Base-by-base conservation (phyloP, 2,797 vertebrate genomes). In the Peromyscus nudipes region DNA sequence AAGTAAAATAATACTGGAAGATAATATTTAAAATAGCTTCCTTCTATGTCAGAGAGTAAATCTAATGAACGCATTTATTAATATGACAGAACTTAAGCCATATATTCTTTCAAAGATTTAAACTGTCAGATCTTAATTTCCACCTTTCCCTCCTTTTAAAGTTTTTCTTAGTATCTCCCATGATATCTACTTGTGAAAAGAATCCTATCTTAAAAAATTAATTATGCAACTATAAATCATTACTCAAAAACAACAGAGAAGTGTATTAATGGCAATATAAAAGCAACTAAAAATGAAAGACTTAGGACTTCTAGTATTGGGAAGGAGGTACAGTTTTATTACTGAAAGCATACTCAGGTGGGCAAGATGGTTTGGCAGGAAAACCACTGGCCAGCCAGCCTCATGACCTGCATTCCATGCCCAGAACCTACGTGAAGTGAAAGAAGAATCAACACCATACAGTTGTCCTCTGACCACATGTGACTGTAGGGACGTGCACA, bases 191-290 rank as follows among this genome's bases (percentile, higher is more conserved):
- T 80, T 81, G n/a, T 62, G 91, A 81, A 69, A 27, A 31, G 21
- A 43, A 71, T 37, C 3, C 52, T 55, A 55, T 55, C 52, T 65
- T 13, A 65, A 65, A 65, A 65, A 31, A 65, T 55, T 14, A 31
- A 71, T 43, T 80, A 87, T 88, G 34, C 3, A 11, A 73, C 81
- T 60, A n/a, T 73, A 71, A 71, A 95, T 19, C 37, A 91, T 57
- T 71, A 79, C 29, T 96, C 85, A 25, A 91, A 85, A 97, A 96
- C 57, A 92, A 91, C 7, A 96, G 9, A 96, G 76, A 87, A 91
- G 17, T 71, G 14, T 87, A 40, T 37, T 55, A 73, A 71, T 60
- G 52, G 37, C 14, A 95, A 88, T 64, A 97, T 92, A 52, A 2
- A 95, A 95, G 60, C 65, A 88, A 91, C 1, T 49, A 69, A 89